phyloP scores from a whole-genome alignment of 2,888 invertebrate genomes.

The Cephus runcator region DNA sequence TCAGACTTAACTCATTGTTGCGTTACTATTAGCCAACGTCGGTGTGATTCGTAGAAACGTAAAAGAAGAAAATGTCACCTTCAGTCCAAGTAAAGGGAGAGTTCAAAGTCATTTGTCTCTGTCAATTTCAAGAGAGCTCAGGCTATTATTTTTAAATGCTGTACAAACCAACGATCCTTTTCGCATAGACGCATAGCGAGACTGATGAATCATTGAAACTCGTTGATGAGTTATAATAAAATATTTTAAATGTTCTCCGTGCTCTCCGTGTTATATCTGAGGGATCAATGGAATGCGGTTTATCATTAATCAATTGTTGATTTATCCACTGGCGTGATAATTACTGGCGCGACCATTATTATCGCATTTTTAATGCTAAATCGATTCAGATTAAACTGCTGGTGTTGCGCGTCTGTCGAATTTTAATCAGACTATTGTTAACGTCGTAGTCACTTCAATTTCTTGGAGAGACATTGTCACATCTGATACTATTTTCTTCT shows the following conservation, averaged over 20 bases:
- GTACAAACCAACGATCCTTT: neutral
- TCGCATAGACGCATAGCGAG: neutral
- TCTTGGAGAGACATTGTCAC: neutral
- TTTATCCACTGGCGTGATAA: neutral
- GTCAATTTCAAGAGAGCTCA: neutral
- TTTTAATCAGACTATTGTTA: neutral
- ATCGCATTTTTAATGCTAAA: neutral
- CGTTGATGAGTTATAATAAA: neutral
- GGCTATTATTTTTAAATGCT: neutral
- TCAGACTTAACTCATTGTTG: neutral
- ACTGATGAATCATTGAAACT: neutral
- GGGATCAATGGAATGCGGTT: neutral
- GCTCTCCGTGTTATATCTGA: neutral
- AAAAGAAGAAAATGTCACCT: neutral
- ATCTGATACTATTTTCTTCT: neutral
- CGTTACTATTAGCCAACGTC: neutral
- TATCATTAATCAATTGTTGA: no score
- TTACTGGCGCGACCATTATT: neutral
- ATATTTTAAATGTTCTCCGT: neutral
- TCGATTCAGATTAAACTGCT: neutral
- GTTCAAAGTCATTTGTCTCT: neutral
- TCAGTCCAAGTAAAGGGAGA: neutral
- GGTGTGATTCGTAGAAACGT: neutral
- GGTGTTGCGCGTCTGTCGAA: neutral
- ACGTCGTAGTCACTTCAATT: neutral